These are phyloP conservation scores for Euwallacea fornicatus DNA, from an alignment of 1,140 invertebrate species.

Conservation along the genomic window DNA sequence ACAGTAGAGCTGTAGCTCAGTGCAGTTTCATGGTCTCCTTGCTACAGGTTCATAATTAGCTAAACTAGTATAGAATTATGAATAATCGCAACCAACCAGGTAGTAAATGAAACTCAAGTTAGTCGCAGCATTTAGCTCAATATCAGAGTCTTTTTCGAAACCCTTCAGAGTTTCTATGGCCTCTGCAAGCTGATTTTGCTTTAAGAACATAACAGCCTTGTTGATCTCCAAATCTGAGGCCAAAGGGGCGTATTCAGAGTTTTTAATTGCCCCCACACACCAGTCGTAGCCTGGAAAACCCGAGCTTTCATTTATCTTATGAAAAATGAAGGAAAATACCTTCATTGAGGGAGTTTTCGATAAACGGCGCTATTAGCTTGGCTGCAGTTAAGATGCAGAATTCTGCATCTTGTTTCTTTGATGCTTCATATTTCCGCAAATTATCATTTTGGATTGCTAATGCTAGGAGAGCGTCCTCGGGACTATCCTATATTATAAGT, in stretches of 20 bases:
- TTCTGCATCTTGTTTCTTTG: slow-evolving; percentile 77
- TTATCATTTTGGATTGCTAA: slow-evolving; percentile 81
- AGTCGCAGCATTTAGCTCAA: slow-evolving; percentile 83
- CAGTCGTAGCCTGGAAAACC: slow-evolving; percentile 64
- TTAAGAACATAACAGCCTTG: slow-evolving; percentile 87
- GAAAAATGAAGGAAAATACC: slow-evolving; percentile 53
- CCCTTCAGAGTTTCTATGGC: slow-evolving; percentile 86
- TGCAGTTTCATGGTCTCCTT: slow-evolving; percentile 83
- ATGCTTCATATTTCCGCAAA: slow-evolving; percentile 74
- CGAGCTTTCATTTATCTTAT: background rate
- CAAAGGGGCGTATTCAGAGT: slow-evolving; percentile 71
- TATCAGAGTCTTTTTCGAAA: slow-evolving; percentile 84
- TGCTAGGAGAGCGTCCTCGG: slow-evolving; percentile 69
- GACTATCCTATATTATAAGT: slow-evolving; percentile 63
- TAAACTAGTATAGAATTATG: background rate
- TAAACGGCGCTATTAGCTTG: slow-evolving; percentile 88
- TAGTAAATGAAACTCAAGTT: slow-evolving; percentile 90
- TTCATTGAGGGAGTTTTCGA: slow-evolving; percentile 75
- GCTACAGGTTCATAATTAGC: slow-evolving; percentile 55
- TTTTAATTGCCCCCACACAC: slow-evolving; percentile 82
- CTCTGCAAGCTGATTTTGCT: slow-evolving; percentile 79
- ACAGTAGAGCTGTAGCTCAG: slow-evolving; percentile 79
- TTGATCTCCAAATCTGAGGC: slow-evolving; percentile 92
- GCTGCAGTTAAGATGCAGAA: slow-evolving; percentile 84
- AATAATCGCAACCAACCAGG: slow-evolving; percentile 61